phyloP scores from a whole-genome alignment of 1,140 invertebrate genomes.

The Drosophila saltans region DNA sequence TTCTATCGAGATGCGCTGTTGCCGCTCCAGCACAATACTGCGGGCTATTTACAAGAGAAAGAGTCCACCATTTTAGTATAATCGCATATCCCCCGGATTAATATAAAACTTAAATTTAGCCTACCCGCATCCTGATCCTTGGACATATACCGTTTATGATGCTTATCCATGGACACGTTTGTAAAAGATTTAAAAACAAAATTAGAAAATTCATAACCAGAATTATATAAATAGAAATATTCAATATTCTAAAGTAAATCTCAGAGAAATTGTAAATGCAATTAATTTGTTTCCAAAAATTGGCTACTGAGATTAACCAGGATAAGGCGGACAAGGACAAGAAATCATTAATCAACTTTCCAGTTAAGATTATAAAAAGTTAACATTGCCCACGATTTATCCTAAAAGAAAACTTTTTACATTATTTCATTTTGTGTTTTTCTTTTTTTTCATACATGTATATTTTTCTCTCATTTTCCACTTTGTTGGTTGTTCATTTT shows the following conservation, averaged over 20 bases:
- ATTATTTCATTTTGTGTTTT: no score
- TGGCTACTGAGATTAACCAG: no score
- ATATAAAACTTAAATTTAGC: background rate
- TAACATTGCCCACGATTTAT: no score
- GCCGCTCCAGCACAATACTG: conserved; percentile 30
- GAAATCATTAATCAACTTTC: no score
- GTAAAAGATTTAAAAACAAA: background rate
- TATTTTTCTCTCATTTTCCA: no score
- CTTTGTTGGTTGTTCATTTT: no score
- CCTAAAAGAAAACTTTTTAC: no score
- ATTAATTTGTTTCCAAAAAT: no score
- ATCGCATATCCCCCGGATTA: background rate
- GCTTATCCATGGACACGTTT: conserved; percentile 3
- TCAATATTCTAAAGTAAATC: conserved; percentile 6
- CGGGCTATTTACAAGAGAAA: conserved; percentile 12
- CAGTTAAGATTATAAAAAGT: no score
- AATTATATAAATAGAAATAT: background rate
- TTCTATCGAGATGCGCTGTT: conserved; percentile 32
- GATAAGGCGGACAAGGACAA: no score
- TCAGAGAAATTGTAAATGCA: background rate
- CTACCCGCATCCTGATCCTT: conserved; percentile 20
- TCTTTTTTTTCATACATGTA: no score
- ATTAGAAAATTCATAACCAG: conserved; percentile 3
- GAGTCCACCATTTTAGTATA: background rate
- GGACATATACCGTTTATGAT: background rate